Evolutionary conservation across 2,113 vertebrate species (phyloP), one percentile per base, ranked within the genome.

Genomic region (Tyto alba): DNA sequence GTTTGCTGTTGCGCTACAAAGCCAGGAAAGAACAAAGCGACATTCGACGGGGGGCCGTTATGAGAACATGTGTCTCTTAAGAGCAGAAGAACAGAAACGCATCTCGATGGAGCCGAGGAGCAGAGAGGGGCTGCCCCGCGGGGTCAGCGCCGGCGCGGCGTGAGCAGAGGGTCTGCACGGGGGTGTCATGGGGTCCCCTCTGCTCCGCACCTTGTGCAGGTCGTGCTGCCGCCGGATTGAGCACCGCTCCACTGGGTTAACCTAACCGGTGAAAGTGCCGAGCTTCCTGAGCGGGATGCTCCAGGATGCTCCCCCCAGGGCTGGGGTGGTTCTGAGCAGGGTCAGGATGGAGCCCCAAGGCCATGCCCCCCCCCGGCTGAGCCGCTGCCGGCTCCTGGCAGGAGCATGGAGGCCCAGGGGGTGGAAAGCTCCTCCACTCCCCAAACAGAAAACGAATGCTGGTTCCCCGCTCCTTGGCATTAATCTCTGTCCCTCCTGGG

Each of bases 401-500:
- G 63, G 55, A 95, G 81, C 68, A 3, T 32, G 13, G 50, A 41
- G 55, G 15, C 69, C 60, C 1, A 4, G 38, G 85, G 40, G 41
- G 38, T 15, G 40, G 48, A 73, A 64, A 95, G 22, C 85, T 88
- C 66, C 77, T 89, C 81, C 0, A 0, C 36, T 93, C 47, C 85
- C 92, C 88, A 73, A 85, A 83, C 85, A 83, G 91, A 81, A 81
- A 94, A 56, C 9, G 7, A 66, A 40, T 53, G 85, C 85, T 95
- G 91, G 88, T 96, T 95, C 84, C 87, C 45, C 59, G 91, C 94
- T 94, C 67, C 69, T 69, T 47, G 0, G 68, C 79, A 92, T 96
- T 97, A 94, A 92, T 95, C 93, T 92, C 85, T 73, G 94, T 95
- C 95, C 90, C 95, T 85, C 96, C 93, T 94, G 95, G 93, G 90